Evolutionary conservation across 2,797 vertebrate species (phyloP).

Genomic region (Sparidentex hasta): DNA sequence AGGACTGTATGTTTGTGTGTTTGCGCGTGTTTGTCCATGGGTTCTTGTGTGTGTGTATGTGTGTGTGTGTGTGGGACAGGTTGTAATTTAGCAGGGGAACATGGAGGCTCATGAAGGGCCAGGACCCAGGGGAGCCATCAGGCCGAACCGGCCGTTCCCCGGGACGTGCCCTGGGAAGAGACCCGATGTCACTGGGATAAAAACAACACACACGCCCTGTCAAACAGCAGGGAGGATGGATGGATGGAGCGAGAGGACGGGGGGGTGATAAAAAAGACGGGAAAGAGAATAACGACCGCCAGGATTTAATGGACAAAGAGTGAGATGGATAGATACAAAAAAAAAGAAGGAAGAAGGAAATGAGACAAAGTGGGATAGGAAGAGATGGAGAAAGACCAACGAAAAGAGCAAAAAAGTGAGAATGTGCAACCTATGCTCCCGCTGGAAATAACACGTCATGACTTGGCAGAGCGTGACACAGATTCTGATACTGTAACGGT

Average conservation of each 20-base stretch:
- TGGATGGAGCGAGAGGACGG: constrained; percentile 58
- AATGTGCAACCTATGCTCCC: constrained; percentile 22
- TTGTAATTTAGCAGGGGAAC: constrained; percentile 78
- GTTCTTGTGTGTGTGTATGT: constrained; percentile 21
- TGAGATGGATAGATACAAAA: constrained; percentile 33
- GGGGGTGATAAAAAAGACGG: constrained; percentile 58
- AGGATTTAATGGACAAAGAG: constrained; percentile 50
- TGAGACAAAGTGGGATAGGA: constrained; percentile 37
- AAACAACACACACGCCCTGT: constrained; percentile 83
- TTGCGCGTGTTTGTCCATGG: not conserved
- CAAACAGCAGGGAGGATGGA: constrained; percentile 70
- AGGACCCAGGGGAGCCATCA: constrained; percentile 76
- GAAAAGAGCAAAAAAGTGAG: constrained; percentile 18
- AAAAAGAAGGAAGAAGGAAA: constrained; percentile 52
- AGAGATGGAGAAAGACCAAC: constrained; percentile 57
- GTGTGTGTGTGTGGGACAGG: constrained; percentile 63
- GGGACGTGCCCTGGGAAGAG: constrained; percentile 83
- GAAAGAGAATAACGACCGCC: constrained; percentile 53
- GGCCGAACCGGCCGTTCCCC: constrained; percentile 71
- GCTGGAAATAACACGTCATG: constrained; percentile 51
- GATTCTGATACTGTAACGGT: constrained; percentile 35
- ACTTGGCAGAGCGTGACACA: constrained; percentile 44
- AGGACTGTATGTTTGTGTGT: constrained; percentile 1
- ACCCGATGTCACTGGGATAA: constrained; percentile 81
- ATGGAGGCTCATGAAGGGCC: constrained; percentile 69